phyloP scores from a whole-genome alignment of 2,888 invertebrate species.

The Strigamia crassipes region DNA sequence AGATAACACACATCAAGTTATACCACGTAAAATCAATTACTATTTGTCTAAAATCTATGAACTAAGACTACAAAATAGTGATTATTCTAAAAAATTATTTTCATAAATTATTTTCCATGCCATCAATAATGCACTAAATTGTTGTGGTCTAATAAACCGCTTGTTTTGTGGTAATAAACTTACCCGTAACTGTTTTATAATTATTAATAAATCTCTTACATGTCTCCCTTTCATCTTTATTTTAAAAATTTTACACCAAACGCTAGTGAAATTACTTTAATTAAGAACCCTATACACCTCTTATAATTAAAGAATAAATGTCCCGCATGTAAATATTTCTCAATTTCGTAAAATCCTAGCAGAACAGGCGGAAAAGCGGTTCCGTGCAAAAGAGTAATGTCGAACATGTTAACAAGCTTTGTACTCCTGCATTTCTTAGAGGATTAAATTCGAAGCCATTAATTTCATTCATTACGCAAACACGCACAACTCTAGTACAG shows the following conservation, averaged over 20 bases:
- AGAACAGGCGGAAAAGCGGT: not conserved
- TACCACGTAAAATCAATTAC: too few relatives aligned
- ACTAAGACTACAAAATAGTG: too few relatives aligned
- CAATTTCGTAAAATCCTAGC: not conserved
- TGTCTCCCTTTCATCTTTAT: too few relatives aligned
- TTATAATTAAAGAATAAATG: not conserved
- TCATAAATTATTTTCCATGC: too few relatives aligned
- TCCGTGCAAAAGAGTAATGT: conserved; percentile 25
- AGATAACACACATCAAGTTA: too few relatives aligned
- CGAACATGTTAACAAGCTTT: conserved; percentile 30
- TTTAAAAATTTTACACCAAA: not conserved
- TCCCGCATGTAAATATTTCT: not conserved
- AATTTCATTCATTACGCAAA: conserved; percentile 30
- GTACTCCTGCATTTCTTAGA: not conserved
- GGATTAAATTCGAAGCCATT: conserved; percentile 30
- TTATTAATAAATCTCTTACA: too few relatives aligned
- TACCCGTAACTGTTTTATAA: too few relatives aligned
- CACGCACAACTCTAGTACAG: not conserved
- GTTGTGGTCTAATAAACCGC: too few relatives aligned
- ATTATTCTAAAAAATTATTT: too few relatives aligned
- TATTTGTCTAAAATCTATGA: too few relatives aligned
- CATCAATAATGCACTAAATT: too few relatives aligned
- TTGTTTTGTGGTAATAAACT: too few relatives aligned
- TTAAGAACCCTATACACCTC: not conserved
- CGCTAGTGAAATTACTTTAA: not conserved